Base-by-base conservation (phyloP, 2,888 invertebrate species). In the Nemapogon koenigi region DNA sequence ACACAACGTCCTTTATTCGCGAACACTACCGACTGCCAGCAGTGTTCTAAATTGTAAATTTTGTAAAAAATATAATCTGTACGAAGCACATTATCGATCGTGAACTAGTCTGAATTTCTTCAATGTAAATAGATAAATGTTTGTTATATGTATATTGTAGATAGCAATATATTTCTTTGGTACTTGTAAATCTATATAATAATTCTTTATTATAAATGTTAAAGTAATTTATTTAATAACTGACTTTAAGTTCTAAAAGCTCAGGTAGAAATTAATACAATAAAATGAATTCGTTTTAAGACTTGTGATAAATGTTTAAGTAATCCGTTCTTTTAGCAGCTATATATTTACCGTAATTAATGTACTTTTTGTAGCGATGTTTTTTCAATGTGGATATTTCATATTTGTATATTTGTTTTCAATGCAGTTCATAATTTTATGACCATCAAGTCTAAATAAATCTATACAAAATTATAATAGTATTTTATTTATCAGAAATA, bases 71-170 rank as follows among this genome's bases (percentile, higher is more conserved):
- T 52, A 40, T 25, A n/a, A 49, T 48, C 51, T 49, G 53, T 54
- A 53, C 53, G 51, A 46, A 46, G 49, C 54, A 51, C 56, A 61
- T 66, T 71, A 72, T 57, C 57, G 55, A 71, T 65, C 57, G 63
- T 62, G 62, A 72, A 75, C 78, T 78, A 78, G 78, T 78, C 78
- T 72, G 66, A 69, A 70, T 61, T 69, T 64, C 15, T 57, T 71
- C 69, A 70, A 63, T 78, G 76, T 78, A 76, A 57, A 78, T 75
- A 78, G 70, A 71, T 75, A 73, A 69, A 73, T 73, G 71, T 78
- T 78, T 75, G 76, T 78, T 76, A 78, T 68, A 59, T 78, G 76
- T 78, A 78, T 73, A 78, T 76, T 78, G 69, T 78, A 76, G 76
- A 78, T 78, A 76, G 76, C 72, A 61, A 62, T 69, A 37, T 72